phyloP scores from a whole-genome alignment of 2,113 vertebrate species.

The Anoplopoma fimbria region DNA sequence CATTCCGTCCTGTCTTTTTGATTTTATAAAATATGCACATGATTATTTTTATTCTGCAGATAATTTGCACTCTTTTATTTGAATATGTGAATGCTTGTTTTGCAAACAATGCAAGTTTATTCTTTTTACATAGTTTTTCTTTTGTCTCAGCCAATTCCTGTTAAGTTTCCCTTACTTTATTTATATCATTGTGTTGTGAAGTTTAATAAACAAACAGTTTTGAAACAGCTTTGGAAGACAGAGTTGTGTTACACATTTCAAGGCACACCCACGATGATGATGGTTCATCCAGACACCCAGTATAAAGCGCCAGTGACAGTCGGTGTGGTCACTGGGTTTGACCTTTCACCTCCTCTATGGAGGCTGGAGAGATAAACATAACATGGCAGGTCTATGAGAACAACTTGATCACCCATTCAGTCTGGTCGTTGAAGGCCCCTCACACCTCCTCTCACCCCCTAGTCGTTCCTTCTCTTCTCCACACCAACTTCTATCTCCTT shows the following conservation, averaged over 20 bases:
- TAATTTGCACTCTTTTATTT: neutral
- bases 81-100: too few species aligned
- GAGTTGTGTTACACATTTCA: neutral
- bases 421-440: neutral
- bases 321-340: constrained; percentile 3
- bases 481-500: constrained; percentile 8
- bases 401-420: constrained; percentile 1
- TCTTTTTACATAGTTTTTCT: neutral
- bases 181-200: neutral
- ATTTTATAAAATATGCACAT: too few species aligned
- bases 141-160: neutral
- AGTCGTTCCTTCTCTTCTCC: neutral
- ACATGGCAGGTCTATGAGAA: constrained; percentile 12
- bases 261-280: constrained; percentile 1
- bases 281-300: neutral
- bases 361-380: neutral
- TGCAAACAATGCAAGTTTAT: neutral
- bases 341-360: neutral
- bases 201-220: neutral
- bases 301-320: neutral
- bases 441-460: neutral
- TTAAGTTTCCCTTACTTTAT: neutral
- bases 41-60: neutral
- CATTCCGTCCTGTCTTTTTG: neutral
- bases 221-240: neutral